These are phyloP conservation scores for Cataglyphis hispanica DNA, from an alignment of 1,140 invertebrate genomes.

Conservation along the genomic window DNA sequence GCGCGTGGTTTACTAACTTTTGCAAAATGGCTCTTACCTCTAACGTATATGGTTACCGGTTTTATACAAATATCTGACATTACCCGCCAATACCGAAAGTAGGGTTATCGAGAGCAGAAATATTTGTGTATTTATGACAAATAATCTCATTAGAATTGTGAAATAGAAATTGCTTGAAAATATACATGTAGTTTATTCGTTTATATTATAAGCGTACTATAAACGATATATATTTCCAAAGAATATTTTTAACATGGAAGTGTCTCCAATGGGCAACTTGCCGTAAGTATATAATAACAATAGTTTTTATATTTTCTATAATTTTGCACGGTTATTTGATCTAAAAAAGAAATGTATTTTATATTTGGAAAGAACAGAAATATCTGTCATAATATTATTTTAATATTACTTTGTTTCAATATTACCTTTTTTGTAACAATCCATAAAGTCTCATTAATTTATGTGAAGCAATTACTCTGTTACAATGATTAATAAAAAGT, in stretches of 20 bases:
- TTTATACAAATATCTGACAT: not conserved
- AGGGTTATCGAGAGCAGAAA: slow-evolving; percentile 23
- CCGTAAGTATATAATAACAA: slow-evolving; percentile 77
- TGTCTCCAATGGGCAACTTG: slow-evolving; percentile 78
- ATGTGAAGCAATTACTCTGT: not conserved
- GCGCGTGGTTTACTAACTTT: not conserved
- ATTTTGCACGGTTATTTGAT: not conserved
- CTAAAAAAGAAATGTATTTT: not conserved
- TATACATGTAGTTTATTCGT: not conserved
- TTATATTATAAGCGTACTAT: not conserved
- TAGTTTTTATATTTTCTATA: not conserved
- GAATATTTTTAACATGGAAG: slow-evolving; percentile 61
- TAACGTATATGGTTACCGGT: not conserved
- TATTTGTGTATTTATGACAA: not conserved
- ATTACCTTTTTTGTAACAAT: not conserved
- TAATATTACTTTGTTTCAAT: not conserved
- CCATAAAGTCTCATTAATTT: slow-evolving; percentile 1
- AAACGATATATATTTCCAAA: not conserved
- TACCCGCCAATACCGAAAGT: slow-evolving; percentile 32
- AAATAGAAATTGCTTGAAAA: not conserved
- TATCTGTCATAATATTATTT: not conserved
- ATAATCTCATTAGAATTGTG: not conserved
- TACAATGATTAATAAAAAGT: slow-evolving; percentile 69
- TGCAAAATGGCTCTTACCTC: not conserved
- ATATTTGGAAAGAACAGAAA: not conserved